phyloP scores from a whole-genome alignment of 2,113 vertebrate genomes.

The Typhlomys cinereus region DNA sequence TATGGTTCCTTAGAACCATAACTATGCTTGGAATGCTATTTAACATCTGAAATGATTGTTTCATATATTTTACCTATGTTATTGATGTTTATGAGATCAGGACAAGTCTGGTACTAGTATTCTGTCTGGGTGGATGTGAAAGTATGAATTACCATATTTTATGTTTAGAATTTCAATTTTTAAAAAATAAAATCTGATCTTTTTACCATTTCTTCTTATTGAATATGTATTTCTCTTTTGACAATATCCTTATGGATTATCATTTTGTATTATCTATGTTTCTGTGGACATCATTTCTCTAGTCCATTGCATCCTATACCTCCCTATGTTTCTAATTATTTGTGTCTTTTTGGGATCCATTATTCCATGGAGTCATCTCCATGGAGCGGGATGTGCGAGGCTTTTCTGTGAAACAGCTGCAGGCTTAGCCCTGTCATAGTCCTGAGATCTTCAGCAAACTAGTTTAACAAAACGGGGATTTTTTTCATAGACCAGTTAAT shows the following conservation, averaged over 20 bases:
- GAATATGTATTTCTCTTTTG: background rate
- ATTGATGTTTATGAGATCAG: background rate
- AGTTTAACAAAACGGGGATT: background rate
- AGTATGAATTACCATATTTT: background rate
- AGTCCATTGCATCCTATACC: background rate
- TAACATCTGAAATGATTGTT: background rate
- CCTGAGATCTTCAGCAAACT: background rate
- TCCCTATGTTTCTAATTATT: background rate
- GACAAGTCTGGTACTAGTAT: background rate
- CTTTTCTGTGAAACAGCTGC: background rate
- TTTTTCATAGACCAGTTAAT: slow-evolving; percentile 56
- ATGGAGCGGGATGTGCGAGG: background rate
- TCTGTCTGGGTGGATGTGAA: background rate
- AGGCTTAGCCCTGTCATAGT: background rate
- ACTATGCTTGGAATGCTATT: background rate
- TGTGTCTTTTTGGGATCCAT: background rate
- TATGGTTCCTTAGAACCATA: background rate
- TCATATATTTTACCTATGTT: background rate
- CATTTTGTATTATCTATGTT: background rate
- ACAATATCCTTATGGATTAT: background rate
- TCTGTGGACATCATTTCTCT: background rate
- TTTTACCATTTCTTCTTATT: background rate
- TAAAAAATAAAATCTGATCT: background rate
- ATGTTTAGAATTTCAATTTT: slow-evolving; percentile 20
- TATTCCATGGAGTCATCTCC: background rate